These are phyloP conservation scores for Cirrhinus mrigala DNA, from an alignment of 2,797 vertebrate genomes.

Conservation along the genomic window DNA sequence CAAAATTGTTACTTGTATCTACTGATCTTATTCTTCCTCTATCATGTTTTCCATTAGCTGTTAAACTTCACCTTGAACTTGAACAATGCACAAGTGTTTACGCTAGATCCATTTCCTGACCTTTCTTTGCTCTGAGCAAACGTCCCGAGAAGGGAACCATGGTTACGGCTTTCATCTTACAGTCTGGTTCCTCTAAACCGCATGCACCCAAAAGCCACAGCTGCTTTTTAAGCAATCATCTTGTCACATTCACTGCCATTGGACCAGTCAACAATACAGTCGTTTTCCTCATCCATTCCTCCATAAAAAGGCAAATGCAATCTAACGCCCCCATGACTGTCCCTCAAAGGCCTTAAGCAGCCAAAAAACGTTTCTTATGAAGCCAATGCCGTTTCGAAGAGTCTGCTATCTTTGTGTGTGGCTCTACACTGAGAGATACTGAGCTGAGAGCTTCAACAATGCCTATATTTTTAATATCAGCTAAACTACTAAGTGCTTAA, in stretches of 20 bases:
- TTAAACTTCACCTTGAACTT: conserved; percentile 80
- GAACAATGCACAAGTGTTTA: conserved; percentile 80
- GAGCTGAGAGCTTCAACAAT: conserved; percentile 2
- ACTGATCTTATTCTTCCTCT: background rate
- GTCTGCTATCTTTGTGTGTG: background rate
- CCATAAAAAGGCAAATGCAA: conserved; percentile 5
- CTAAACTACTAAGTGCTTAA: too few species aligned
- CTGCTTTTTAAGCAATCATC: conserved; percentile 21
- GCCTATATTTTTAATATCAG: too few species aligned
- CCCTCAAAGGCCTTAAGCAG: background rate
- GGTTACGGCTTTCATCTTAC: conserved; percentile 76
- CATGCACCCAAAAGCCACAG: conserved; percentile 24
- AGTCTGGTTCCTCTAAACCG: conserved; percentile 20
- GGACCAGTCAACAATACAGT: background rate
- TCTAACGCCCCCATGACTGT: background rate
- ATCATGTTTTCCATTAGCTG: conserved; percentile 38
- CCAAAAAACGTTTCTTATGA: background rate
- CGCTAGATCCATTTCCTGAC: conserved; percentile 77
- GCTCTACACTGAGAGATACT: background rate
- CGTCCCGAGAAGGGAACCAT: conserved; percentile 56
- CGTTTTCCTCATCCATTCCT: background rate
- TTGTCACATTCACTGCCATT: conserved; percentile 6
- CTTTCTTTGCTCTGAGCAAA: conserved; percentile 69
- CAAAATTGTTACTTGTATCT: conserved; percentile 46
- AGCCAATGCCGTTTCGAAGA: background rate